Base-by-base conservation (phyloP, 2,888 invertebrate genomes). In the Leptopterna dolabrata region DNA sequence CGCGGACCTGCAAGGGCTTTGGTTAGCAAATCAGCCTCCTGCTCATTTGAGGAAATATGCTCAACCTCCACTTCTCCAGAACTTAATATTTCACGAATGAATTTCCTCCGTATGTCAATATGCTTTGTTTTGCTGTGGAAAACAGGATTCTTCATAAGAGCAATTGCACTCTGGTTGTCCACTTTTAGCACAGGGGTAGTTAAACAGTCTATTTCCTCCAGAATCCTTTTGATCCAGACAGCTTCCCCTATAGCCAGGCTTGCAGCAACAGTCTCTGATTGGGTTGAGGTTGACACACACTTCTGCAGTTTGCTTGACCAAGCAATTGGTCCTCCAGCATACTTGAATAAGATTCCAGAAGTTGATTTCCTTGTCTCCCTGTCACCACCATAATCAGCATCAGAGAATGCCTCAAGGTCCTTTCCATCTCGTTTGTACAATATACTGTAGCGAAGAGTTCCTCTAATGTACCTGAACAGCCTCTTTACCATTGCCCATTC, bases 361-460 rank as follows among this genome's bases (percentile, higher is more conserved):
- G 83, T 87, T 83, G 86, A 76, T 45, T n/a, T 86, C 78, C 78
- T 4, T 51, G 36, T 51, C 13, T 78, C 80, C n/a, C 88, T 2
- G 63, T 90, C 90, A 71, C 89, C 89, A 11, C 88, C 90, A 88
- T 88, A 89, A 73, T 90, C 90, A 7, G 90, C 88, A 85, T 27
- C 82, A 81, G 27, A 83, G 87, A 88, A 90, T 16, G 86, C 84
- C 81, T 88, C 76, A 13, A 90, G 80, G n/a, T 78, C 47, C 24
- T 80, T 30, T 36, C 29, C 84, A 43, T 41, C 16, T 6, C 43
- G 36, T 0, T 55, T 24, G 45, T 84, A 87, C 2, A 76, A 30
- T 47, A 88, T 76, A 2, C 87, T 84, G n/a, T 47, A 78, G 47
- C 86, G 29, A 41, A 45, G 29, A n/a, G 89, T 89, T 13, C 89